phyloP scores from a whole-genome alignment of 2,888 invertebrate genomes.

The Eurytoma californica region DNA sequence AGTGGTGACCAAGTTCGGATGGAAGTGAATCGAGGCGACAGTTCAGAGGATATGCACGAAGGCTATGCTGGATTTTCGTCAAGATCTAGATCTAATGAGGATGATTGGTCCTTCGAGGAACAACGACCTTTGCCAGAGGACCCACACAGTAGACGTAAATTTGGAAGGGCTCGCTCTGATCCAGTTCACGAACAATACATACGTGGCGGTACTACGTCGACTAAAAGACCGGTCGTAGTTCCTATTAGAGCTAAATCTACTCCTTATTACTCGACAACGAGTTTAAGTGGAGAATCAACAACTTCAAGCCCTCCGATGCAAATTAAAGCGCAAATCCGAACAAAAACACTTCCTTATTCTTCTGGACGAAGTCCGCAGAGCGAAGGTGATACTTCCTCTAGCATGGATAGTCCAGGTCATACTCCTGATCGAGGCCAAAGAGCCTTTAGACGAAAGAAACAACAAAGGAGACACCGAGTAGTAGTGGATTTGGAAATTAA shows the following conservation, averaged over 20 bases:
- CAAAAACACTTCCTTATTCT: conserved; percentile 71
- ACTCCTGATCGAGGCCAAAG: conserved; percentile 71
- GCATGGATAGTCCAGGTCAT: conserved; percentile 74
- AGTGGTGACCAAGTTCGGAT: conserved; percentile 67
- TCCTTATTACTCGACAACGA: conserved; percentile 76
- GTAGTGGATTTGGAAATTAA: conserved; percentile 73
- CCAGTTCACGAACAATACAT: conserved; percentile 59
- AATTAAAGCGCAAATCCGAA: conserved; percentile 71
- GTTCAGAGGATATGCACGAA: conserved; percentile 73
- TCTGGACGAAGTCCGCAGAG: conserved; percentile 72
- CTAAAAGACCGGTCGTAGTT: conserved; percentile 77
- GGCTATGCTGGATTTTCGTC: conserved; percentile 67
- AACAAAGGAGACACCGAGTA: conserved; percentile 72
- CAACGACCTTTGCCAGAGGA: conserved; percentile 56
- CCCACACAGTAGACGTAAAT: conserved; percentile 51
- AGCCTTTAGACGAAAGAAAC: conserved; percentile 71
- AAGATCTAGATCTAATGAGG: conserved; percentile 64
- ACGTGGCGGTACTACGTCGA: conserved; percentile 75
- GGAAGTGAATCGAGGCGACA: conserved; percentile 69
- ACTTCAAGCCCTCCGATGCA: conserved; percentile 74
- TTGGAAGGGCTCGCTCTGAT: conserved; percentile 66
- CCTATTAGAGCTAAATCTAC: conserved; percentile 72
- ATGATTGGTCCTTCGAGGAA: conserved; percentile 70
- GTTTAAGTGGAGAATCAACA: conserved; percentile 80
- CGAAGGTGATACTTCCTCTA: conserved; percentile 74